Evolutionary conservation across 2,113 vertebrate genomes (phyloP), one percentile per base, ranked within the genome.

Genomic region (Catharus fuscescens): DNA sequence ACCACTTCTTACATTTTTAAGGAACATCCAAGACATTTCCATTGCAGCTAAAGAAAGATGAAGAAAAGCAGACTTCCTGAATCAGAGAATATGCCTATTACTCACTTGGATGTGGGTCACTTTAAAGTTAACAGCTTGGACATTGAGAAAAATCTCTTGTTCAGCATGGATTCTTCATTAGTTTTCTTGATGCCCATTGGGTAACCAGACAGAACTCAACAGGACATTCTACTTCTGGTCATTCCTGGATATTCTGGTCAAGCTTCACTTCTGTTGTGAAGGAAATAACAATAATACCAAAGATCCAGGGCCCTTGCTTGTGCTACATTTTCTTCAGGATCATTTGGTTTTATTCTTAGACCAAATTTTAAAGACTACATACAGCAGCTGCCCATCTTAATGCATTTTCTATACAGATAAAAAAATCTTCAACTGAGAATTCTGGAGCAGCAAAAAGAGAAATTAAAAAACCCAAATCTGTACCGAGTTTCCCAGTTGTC

Each of bases 231-330:
- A 94, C 95, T 97, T 92, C 94, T 95, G 92, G 88, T 91, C 92
- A 96, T 95, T 96, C 81, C 85, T 96, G 85, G 95, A 96, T 94
- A 96, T 95, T 95, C 94, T 94, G 95, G 92, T 71, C 90, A 97
- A 92, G 96, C 92, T 96, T 88, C 95, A 97, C 96, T 96, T 97
- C 95, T 97, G 96, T 96, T 97, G 90, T 92, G 96, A 96, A 95
- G 95, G 95, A 97, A 97, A 97, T 94, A 95, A 97, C 90, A 97
- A 94, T 93, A 96, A 96, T 95, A 94, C 95, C 96, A 94, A 95
- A 96, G 94, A 97, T 92, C 94, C 92, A 90, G 95, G 95, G 76
- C 80, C 94, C 82, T 71, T 71, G 29, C 66, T 90, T 86, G 60
- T 61, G 67, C 88, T 93, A 57, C 29, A 90, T 61, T 56, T 80